Conservation (phyloP, 2,113 vertebrate genomes). For the Corythoichthys intestinalis region DNA sequence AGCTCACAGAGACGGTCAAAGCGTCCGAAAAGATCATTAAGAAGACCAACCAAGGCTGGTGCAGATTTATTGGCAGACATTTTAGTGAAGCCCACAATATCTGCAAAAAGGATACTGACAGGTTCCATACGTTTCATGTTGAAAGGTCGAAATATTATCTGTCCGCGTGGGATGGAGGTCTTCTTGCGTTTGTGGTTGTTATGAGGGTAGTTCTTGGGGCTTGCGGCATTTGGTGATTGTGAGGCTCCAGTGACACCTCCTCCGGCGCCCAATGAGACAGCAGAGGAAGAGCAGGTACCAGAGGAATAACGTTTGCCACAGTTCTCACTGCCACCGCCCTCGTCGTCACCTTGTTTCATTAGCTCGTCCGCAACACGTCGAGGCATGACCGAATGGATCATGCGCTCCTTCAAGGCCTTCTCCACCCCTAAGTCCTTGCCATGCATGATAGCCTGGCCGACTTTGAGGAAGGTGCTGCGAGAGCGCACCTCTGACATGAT, state of each 20-base stretch:
- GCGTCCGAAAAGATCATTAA: constrained; percentile 95
- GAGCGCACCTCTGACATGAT: constrained; percentile 96
- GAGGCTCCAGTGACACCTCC: constrained; percentile 32
- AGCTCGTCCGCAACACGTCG: constrained; percentile 90
- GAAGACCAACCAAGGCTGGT: constrained; percentile 89
- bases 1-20: constrained; percentile 93
- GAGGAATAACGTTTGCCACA: constrained; percentile 87
- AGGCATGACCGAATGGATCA: constrained; percentile 99
- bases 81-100: constrained; percentile 97
- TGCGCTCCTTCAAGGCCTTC: constrained; percentile 96
- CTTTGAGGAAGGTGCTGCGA: constrained; percentile 96
- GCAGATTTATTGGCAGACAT: constrained; percentile 99
- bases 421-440: constrained; percentile 97
- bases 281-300: constrained; percentile 76
- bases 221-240: constrained; percentile 48
- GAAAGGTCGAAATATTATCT: constrained; percentile 93
- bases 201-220: constrained; percentile 78
- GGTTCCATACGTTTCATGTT: constrained; percentile 98
- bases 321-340: constrained; percentile 83
- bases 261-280: constrained; percentile 45
- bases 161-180: constrained; percentile 88
- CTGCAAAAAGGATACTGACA: constrained; percentile 96
- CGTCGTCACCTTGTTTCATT: constrained; percentile 95
- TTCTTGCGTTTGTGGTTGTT: constrained; percentile 86
- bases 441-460: constrained; percentile 98